Base-by-base conservation (phyloP, 35 echinoderm and acorn worm genomes). In the Heliocidaris erythrogramma region DNA sequence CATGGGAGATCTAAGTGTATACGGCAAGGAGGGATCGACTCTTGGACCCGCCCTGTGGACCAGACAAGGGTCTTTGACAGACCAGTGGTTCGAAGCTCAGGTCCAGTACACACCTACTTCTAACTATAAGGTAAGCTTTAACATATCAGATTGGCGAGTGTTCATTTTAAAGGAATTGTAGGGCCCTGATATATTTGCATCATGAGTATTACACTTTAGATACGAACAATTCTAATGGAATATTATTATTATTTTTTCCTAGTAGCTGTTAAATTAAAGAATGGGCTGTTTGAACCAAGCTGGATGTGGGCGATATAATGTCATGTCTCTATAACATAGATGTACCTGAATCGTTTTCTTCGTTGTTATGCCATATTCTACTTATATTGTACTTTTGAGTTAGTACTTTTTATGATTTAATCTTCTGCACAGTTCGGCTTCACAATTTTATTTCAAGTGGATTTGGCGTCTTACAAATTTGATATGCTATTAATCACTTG, bases 1-100 rank as follows among this genome's bases (percentile, higher is more conserved):
- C 71, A 90, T 95, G 21, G 94, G 60, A 6, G 60, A 86, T 0
- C 42, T 95, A 59, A 91, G 84, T 92, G 94, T 95, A 2, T 92
- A 95, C 49, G 94, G 88, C 29, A 93, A 97, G 86, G 93, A 60
- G 14, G 91, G 59, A 60, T 31, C 56, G 0, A 47, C 9, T 11
- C 94, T 95, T 14, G 92, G 90, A 18, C 85, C 92, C 4, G 48
- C 85, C 12, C 29, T 95, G 27, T 97, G 96, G 96, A 87, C 91
- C 8, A 95, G 87, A 47, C 29, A 91, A 31, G 94, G 94, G 30
- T 94, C 96, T 49, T n/a, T 59, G 59, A 48, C 35, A 2, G 42
- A 95, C 53, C 52, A 94, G 5, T 97, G 96, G 96, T 95, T 78
- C 59, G 47, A 49, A 13, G 95, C 50, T 14, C 88, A 95, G 60